Percentiles rank a stretch among this genome's conserved stretches.
phyloP scores from a whole-genome alignment of 2,888 invertebrate genomes.

The Euclidia mi region DNA sequence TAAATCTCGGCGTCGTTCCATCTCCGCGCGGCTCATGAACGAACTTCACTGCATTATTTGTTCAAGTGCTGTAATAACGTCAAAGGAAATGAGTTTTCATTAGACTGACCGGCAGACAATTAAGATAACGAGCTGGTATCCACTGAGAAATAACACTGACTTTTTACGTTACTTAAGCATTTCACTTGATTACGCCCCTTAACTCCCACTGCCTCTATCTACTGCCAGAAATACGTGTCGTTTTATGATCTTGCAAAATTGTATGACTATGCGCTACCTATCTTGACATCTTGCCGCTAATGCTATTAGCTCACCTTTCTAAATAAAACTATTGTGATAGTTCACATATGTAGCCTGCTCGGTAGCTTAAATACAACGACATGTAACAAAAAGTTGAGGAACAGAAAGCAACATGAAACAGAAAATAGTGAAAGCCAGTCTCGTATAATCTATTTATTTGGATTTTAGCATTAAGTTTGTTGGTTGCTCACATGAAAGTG shows the following conservation, averaged over 20 bases:
- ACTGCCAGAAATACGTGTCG: conserved; percentile 9
- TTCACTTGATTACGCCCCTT: conserved; percentile 34
- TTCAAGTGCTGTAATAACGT: conserved; percentile 48
- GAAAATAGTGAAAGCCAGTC: conserved; percentile 1
- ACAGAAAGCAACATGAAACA: neutral
- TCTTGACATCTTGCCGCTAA: neutral
- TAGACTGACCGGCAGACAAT: conserved; percentile 38
- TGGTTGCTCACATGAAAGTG: neutral
- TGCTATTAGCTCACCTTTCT: neutral
- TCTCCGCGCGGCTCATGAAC: conserved; percentile 21
- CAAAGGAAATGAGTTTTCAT: conserved; percentile 57
- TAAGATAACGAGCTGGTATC: conserved; percentile 33
- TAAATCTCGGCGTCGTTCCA: conserved; percentile 31
- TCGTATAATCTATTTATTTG: neutral
- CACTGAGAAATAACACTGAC: conserved; percentile 37
- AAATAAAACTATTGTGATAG: neutral
- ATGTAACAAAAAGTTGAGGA: neutral
- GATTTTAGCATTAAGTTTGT: conserved; percentile 5
- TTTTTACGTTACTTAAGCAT: conserved; percentile 36
- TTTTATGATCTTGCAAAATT: conserved; percentile 14
- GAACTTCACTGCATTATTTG: conserved; percentile 51
- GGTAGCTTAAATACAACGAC: neutral
- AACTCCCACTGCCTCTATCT: conserved; percentile 19
- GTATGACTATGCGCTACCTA: neutral
- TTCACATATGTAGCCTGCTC: neutral